Evolutionary conservation across 2,797 vertebrate genomes (phyloP), one percentile per base, ranked within the genome.

Genomic region (Pogonophryne albipinna): DNA sequence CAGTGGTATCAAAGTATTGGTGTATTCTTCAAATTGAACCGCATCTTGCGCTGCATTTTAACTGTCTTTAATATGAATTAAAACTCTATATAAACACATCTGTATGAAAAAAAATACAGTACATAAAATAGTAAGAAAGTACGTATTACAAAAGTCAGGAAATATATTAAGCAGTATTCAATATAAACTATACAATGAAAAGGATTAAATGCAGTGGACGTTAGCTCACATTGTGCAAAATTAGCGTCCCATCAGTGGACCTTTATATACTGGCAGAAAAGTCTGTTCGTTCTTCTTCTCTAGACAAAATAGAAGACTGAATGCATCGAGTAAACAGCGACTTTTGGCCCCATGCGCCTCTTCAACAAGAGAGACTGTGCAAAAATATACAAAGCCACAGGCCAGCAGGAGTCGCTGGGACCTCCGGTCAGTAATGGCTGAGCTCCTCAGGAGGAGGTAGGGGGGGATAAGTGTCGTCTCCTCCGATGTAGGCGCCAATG

Each of bases 401-500:
- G 65, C 76, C 61, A 61, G 19, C 52, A 17, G 67, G 63, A 77
- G 64, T 34, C 66, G 2, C 23, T 5, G 38, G 42, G 64, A 59
- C 2, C 71, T 65, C 59, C 8, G 0, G 38, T 94, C 85, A 92
- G 84, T 95, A 95, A 16, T 93, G 95, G 88, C 94, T 95, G 1
- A 95, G 93, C 86, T 94, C 93, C 58, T 96, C 95, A 41, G 93
- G 89, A 66, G 95, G 94, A 79, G 86, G 61, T 2, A 92, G 76
- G 55, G 93, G 91, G 46, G 53, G 74, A 61, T 93, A 94, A 6
- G 91, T 91, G 31, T 95, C 96, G 2, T 95, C 92, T 13, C 94
- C 94, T 76, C 95, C 96, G 12, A 94, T 92, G 79, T 96, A 96
- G 68, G 95, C 94, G 58, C 92, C 90, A 80, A 97, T 97, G 82